Conservation (phyloP, 2,888 invertebrate genomes). For the Scaptomyza flava region DNA sequence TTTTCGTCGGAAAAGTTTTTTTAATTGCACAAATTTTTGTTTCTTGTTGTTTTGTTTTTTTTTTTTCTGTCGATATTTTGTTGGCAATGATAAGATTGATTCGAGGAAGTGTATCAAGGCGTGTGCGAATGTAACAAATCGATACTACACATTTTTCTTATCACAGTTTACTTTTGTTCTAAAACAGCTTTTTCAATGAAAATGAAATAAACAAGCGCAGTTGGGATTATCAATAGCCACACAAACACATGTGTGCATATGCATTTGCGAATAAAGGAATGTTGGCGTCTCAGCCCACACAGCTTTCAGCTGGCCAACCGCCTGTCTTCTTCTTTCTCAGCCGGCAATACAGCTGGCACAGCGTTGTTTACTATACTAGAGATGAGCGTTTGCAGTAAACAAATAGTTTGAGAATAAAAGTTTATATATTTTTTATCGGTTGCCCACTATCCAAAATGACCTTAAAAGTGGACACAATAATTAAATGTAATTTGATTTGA, state of each 20-base stretch:
- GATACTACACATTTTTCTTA: neutral
- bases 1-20: neutral
- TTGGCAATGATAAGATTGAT: constrained; percentile 1
- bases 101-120: neutral
- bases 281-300: neutral
- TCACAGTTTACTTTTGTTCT: neutral
- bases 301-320: no score
- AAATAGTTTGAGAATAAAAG: neutral
- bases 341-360: constrained; percentile 3
- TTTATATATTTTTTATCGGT: neutral
- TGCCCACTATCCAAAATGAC: neutral
- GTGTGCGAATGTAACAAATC: neutral
- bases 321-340: neutral
- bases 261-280: neutral
- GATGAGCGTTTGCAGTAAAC: constrained; percentile 2
- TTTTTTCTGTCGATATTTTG: neutral
- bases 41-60: neutral
- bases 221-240: neutral
- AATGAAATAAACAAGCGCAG: neutral
- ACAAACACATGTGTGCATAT: neutral
- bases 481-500: constrained; percentile 1
- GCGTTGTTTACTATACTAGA: constrained; percentile 11
- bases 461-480: neutral
- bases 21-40: neutral
- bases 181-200: neutral